Evolutionary conservation across 2,888 invertebrate genomes (phyloP).

Genomic region (Petrolisthes manimaculis): DNA sequence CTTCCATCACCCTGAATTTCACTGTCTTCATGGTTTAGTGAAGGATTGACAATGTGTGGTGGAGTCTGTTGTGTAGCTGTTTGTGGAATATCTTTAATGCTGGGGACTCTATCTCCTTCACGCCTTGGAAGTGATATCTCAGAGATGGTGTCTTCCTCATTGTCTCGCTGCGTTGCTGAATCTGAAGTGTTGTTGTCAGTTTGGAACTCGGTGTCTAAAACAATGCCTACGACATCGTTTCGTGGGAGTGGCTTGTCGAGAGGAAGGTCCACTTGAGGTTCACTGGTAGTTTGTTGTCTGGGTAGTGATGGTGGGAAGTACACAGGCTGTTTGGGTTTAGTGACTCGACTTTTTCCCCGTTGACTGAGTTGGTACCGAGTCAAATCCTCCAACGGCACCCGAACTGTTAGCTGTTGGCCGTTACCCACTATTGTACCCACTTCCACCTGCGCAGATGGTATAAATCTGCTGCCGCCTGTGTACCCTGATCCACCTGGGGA

Average conservation of each 20-base stretch:
- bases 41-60: too few species aligned
- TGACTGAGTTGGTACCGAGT: neutral
- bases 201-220: too few species aligned
- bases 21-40: too few species aligned
- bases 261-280: neutral
- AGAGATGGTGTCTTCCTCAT: too few species aligned
- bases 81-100: too few species aligned
- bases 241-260: neutral
- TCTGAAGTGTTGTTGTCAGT: too few species aligned
- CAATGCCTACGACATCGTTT: too few species aligned
- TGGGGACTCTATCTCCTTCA: too few species aligned
- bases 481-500: neutral
- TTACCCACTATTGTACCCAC: slow-evolving; percentile 6
- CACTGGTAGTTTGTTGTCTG: neutral
- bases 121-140: too few species aligned
- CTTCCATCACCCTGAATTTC: too few species aligned
- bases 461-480: neutral
- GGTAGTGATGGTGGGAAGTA: neutral
- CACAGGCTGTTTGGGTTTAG: neutral
- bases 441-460: neutral
- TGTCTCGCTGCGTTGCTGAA: too few species aligned
- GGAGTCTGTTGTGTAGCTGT: too few species aligned
- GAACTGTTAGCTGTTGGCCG: slow-evolving; percentile 10
- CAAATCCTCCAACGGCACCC: slow-evolving; percentile 27
- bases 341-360: neutral